phyloP scores from a whole-genome alignment of 2,888 invertebrate species.

The Leptinotarsa tumamoca region DNA sequence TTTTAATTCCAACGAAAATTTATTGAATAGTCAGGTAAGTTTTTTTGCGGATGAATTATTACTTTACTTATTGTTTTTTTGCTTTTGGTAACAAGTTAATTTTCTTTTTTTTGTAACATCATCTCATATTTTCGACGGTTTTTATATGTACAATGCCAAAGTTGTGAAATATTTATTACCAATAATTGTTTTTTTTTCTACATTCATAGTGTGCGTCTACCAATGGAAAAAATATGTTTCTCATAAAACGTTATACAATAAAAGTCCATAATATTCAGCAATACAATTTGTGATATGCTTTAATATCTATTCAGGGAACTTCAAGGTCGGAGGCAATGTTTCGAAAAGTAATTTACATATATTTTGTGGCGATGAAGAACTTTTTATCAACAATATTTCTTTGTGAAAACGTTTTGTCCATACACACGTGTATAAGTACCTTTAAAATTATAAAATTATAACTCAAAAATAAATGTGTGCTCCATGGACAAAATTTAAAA shows the following conservation, averaged over 20 bases:
- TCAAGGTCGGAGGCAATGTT: no score
- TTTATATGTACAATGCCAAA: no score
- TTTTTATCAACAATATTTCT: background rate
- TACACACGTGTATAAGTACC: no score
- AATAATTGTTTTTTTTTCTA: conserved; percentile 1
- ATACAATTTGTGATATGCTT: background rate
- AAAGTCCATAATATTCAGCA: conserved; percentile 13
- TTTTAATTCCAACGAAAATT: conserved; percentile 12
- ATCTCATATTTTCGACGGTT: no score
- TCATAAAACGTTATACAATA: background rate
- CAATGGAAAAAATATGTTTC: conserved; percentile 8
- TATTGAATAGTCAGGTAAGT: conserved; percentile 11
- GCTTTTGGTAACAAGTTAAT: no score
- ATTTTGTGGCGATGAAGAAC: conserved; percentile 10
- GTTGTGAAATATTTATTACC: no score
- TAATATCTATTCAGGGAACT: background rate
- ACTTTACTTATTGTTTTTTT: no score
- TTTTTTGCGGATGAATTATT: background rate
- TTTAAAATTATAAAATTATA: no score
- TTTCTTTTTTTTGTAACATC: no score
- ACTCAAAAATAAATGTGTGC: no score
- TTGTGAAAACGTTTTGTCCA: no score
- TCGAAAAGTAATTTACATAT: background rate
- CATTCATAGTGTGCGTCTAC: conserved; percentile 1
- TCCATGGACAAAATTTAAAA: conserved; percentile 10